Conservation (phyloP, 2,888 invertebrate species). For the Pomacea canaliculata region DNA sequence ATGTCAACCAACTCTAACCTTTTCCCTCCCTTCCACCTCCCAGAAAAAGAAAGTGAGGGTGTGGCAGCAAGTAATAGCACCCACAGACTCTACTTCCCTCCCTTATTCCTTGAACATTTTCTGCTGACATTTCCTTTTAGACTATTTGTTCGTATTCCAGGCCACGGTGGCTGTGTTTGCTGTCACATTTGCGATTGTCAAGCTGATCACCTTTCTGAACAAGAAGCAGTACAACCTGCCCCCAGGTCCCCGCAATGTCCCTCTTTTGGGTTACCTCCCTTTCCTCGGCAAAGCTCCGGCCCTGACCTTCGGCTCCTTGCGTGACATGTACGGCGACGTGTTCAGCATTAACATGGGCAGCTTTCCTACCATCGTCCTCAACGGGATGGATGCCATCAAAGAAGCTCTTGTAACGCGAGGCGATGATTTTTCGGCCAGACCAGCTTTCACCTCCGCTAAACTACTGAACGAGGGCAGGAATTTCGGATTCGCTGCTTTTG, state of each 20-base stretch:
- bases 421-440: conserved; percentile 33
- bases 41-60: too few relatives aligned
- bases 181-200: neutral
- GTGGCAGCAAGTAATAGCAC: too few relatives aligned
- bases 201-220: neutral
- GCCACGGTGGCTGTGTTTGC: neutral
- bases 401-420: conserved; percentile 22
- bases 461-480: conserved; percentile 19
- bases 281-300: conserved; percentile 32
- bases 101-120: too few relatives aligned
- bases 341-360: conserved; percentile 36
- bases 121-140: too few relatives aligned
- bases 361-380: conserved; percentile 37
- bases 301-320: conserved; percentile 23
- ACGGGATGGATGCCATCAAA: conserved; percentile 32
- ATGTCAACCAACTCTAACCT: too few relatives aligned
- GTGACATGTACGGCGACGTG: conserved; percentile 35
- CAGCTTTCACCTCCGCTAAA: conserved; percentile 28
- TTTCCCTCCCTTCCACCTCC: too few relatives aligned
- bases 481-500: conserved; percentile 18
- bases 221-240: conserved; percentile 21
- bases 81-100: too few relatives aligned
- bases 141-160: neutral
- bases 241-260: conserved; percentile 39
- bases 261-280: conserved; percentile 38